These are phyloP conservation scores for Chelon auratus DNA, from an alignment of 2,797 vertebrate genomes.

Conservation along the genomic window DNA sequence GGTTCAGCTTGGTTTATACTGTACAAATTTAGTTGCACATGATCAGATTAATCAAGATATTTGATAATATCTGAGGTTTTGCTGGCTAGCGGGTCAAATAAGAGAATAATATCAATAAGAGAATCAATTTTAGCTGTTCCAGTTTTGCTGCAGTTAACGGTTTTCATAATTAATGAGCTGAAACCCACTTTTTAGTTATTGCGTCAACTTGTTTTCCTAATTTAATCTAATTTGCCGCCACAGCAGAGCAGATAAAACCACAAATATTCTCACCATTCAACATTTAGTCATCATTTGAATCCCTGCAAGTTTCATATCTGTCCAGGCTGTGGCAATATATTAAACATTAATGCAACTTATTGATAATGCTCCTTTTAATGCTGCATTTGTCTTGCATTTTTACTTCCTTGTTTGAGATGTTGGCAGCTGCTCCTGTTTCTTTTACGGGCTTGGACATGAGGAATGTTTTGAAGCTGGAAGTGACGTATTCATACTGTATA, in stretches of 20 bases:
- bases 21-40: not conserved
- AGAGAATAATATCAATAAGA: not conserved
- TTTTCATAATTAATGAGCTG: not conserved
- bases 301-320: not conserved
- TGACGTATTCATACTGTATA: not conserved
- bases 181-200: too few species aligned
- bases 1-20: not conserved
- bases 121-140: not conserved
- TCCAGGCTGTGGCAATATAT: not conserved
- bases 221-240: not conserved
- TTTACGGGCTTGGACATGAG: not conserved
- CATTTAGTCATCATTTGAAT: not conserved
- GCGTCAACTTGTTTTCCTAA: not conserved
- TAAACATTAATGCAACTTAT: not conserved
- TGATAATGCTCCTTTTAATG: not conserved
- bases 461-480: conserved; percentile 29
- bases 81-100: not conserved
- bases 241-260: not conserved
- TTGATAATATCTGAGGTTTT: not conserved
- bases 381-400: not conserved
- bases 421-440: not conserved
- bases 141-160: not conserved
- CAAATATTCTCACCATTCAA: not conserved
- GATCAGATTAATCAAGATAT: not conserved
- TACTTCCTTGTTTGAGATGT: not conserved